phyloP scores from a whole-genome alignment of 2,113 vertebrate species.

The Epinephelus moara region DNA sequence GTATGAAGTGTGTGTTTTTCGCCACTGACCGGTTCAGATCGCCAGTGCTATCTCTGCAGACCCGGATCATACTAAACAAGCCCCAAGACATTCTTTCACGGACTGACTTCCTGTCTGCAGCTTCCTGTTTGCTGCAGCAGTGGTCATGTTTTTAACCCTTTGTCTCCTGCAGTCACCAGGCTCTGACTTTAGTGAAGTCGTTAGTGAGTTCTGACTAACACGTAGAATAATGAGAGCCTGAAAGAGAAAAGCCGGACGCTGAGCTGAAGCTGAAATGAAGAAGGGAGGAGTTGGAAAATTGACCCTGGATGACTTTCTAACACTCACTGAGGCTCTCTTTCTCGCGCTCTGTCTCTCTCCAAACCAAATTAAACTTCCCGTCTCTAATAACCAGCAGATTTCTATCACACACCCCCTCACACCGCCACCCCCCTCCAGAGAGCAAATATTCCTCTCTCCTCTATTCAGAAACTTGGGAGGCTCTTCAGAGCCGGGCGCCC shows the following conservation, averaged over 20 bases:
- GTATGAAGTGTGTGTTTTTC: no score
- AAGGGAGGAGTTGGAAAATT: neutral
- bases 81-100: no score
- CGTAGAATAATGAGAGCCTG: neutral
- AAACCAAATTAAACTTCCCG: constrained; percentile 66
- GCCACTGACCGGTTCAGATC: no score
- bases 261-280: constrained; percentile 19
- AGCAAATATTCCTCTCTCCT: constrained; percentile 66
- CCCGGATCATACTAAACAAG: no score
- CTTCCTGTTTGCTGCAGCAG: no score
- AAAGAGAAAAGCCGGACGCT: neutral
- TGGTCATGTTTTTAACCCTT: no score
- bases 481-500: constrained; percentile 53
- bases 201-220: neutral
- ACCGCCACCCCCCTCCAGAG: constrained; percentile 22
- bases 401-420: neutral
- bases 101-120: no score
- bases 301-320: constrained; percentile 54
- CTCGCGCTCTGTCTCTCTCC: constrained; percentile 2
- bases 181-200: no score
- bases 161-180: no score
- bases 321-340: neutral
- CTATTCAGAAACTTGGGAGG: constrained; percentile 59
- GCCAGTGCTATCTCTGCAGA: no score
- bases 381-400: constrained; percentile 63